Base-by-base conservation (phyloP, 2,113 vertebrate species). In the Nesoenas mayeri region DNA sequence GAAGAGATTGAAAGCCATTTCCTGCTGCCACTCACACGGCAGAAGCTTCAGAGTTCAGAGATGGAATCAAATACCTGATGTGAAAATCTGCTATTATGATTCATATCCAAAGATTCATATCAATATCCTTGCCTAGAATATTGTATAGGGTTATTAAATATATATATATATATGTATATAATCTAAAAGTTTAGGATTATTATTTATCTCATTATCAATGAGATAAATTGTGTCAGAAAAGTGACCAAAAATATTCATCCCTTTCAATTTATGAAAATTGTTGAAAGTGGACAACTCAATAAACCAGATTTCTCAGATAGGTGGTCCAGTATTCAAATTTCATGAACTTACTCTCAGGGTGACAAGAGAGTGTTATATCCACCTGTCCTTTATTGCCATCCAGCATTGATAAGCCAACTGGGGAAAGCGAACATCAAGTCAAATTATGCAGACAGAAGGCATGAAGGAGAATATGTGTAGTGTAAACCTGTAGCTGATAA, bases 1-100 rank as follows among this genome's bases (percentile, higher is more conserved):
- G 94, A 89, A 95, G 87, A 91, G 71, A 95, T 96, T 93, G 93
- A 97, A 97, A 95, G 92, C 96, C 92, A 97, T 97, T 96, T 95
- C 95, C 95, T 96, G 93, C 95, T 97, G 94, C 95, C 84, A 93
- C 81, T 97, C 94, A 95, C 79, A 73, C 56, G 3, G 6, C n/a
- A 83, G 81, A 95, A 91, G 75, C 82, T 88, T 91, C 93, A 75
- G 83, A 88, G 95, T 95, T 97, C 88, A 86, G 65, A 79, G 83
- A 94, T 58, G 81, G 97, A 97, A 97, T 93, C 95, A 89, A 87
- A 94, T 94, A 94, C 86, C 92, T 93, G 95, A 96, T 88, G 92
- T 58, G n/a, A 93, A 97, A 97, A 85, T 86, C 82, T 57, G 84
- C 74, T 96, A 83, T 88, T 97, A 90, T 50, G 83, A 89, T 95